These are phyloP conservation scores for Porites divaricata DNA, from an alignment of 92 coral and sea anemone genomes.

Conservation along the genomic window DNA sequence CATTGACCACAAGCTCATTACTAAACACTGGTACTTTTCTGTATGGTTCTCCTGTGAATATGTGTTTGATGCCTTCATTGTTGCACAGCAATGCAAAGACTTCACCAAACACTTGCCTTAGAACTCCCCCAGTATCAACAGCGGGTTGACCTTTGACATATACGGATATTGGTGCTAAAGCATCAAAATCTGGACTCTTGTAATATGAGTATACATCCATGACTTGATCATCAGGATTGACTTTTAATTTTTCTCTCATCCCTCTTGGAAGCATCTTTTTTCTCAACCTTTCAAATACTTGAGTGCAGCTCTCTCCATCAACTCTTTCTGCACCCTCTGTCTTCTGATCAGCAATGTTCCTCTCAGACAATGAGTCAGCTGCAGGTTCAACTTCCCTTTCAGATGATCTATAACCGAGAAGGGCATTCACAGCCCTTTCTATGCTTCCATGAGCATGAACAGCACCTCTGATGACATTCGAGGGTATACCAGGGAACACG, in stretches of 20 bases:
- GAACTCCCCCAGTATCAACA: conserved; percentile 59
- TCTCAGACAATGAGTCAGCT: too few species aligned
- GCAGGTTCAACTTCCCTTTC: too few species aligned
- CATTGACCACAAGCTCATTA: conserved; percentile 33
- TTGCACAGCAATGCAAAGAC: conserved; percentile 33
- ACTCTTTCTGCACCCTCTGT: neutral
- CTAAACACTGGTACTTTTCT: conserved; percentile 29
- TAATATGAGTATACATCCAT: conserved; percentile 39
- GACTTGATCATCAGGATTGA: conserved; percentile 62
- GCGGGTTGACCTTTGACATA: conserved; percentile 60
- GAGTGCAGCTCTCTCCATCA: neutral
- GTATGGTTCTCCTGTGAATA: conserved; percentile 39
- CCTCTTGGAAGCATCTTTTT: conserved; percentile 18
- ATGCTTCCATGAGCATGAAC: too few species aligned
- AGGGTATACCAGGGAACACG: too few species aligned
- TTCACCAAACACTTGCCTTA: conserved; percentile 54
- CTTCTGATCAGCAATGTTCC: neutral
- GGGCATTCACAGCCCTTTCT: too few species aligned
- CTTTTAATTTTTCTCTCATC: conserved; percentile 47
- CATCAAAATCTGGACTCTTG: conserved; percentile 54
- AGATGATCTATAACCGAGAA: too few species aligned
- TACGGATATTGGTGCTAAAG: conserved; percentile 33
- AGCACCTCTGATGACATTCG: too few species aligned
- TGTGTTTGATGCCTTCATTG: conserved; percentile 19
- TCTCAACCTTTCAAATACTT: conserved; percentile 16